Percentiles rank a stretch among this genome's conserved stretches.
phyloP scores from a whole-genome alignment of 1,140 invertebrate genomes.

The Cheumatopsyche charites region DNA sequence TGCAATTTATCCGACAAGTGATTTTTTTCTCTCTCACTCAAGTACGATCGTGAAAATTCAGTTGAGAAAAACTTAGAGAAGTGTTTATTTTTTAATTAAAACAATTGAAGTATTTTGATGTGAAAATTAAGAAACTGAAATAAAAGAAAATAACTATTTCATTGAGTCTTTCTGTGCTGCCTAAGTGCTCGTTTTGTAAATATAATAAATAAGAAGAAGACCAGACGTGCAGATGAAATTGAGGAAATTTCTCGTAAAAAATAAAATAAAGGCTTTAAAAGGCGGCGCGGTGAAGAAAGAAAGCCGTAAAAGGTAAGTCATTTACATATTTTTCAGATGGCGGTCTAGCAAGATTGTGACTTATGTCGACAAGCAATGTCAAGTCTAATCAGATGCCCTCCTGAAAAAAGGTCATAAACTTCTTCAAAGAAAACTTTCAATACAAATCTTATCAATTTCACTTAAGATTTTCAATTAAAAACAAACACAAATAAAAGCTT shows the following conservation, averaged over 20 bases:
- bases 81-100: too few relatives aligned
- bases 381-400: background rate
- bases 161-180: background rate
- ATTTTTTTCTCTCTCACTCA: too few relatives aligned
- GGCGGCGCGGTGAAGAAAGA: background rate
- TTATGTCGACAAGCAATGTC: slow-evolving; percentile 10
- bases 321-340: slow-evolving; percentile 28
- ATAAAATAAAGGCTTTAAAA: slow-evolving; percentile 32
- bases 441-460: too few relatives aligned
- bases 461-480: too few relatives aligned
- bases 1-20: background rate
- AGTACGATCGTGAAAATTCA: too few relatives aligned
- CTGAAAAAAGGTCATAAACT: too few relatives aligned
- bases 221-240: slow-evolving; percentile 15
- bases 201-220: slow-evolving; percentile 26
- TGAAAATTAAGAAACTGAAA: too few relatives aligned
- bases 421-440: too few relatives aligned
- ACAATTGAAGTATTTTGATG: too few relatives aligned
- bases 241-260: slow-evolving; percentile 18
- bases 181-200: slow-evolving; percentile 18
- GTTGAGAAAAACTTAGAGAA: too few relatives aligned
- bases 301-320: slow-evolving; percentile 25
- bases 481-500: too few relatives aligned
- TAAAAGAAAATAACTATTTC: too few relatives aligned
- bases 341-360: slow-evolving; percentile 15